A percentile compares a stretch with the other conserved stretches of the same genome.
Conservation (phyloP, 2,888 invertebrate genomes). For the Notocelia uddmanniana region DNA sequence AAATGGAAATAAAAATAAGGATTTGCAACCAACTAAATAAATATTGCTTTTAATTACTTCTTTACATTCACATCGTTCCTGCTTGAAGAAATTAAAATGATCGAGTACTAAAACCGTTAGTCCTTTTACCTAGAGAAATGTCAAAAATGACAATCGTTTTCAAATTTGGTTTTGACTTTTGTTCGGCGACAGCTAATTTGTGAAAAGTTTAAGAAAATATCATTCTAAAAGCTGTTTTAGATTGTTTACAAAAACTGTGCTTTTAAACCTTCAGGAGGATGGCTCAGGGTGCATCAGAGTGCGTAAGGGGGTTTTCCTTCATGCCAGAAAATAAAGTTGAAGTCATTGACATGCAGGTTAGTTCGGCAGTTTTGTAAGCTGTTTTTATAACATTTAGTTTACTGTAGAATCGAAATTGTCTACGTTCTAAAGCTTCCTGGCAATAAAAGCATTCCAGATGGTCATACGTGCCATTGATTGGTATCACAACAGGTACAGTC, state of each 20-base stretch:
- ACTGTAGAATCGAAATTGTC: too few species aligned
- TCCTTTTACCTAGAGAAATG: not conserved
- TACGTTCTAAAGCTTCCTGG: too few species aligned
- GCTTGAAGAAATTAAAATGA: too few species aligned
- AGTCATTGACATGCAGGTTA: conserved; percentile 64
- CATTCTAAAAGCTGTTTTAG: conserved; percentile 30
- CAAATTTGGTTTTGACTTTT: conserved; percentile 43
- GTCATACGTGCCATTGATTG: too few species aligned
- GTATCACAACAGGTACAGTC: too few species aligned
- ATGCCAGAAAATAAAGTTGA: conserved; percentile 67
- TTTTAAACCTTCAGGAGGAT: not conserved
- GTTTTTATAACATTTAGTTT: not conserved
- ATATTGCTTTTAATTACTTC: too few species aligned
- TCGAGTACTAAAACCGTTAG: not conserved
- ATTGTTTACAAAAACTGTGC: not conserved
- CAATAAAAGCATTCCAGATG: too few species aligned
- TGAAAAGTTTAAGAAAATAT: conserved; percentile 26
- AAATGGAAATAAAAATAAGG: not conserved
- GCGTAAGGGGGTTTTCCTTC: conserved; percentile 72
- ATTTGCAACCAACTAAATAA: too few species aligned
- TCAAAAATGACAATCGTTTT: conserved; percentile 23
- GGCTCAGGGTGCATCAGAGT: conserved; percentile 59
- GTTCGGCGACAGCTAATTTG: conserved; percentile 22
- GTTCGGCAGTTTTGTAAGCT: conserved; percentile 35
- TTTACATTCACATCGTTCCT: too few species aligned